These are phyloP conservation scores for Ptyas mucosa DNA, from an alignment of 2,113 vertebrate species.

Conservation along the genomic window DNA sequence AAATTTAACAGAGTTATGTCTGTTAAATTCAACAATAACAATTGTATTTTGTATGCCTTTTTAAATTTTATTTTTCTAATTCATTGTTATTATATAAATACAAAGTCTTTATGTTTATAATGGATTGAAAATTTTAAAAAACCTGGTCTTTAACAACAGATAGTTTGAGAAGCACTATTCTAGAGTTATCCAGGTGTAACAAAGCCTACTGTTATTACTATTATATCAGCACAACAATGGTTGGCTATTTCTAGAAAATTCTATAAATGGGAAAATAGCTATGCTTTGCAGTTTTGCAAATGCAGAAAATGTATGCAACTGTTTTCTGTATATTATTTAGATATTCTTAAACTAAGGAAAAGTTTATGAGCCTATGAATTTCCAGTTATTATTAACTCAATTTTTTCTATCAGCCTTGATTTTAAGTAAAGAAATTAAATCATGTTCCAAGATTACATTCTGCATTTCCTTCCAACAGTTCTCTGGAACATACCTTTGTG, in stretches of 20 bases:
- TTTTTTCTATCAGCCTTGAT: neutral
- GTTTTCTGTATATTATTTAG: neutral
- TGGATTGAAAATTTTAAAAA: neutral
- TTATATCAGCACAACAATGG: neutral
- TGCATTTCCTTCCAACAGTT: neutral
- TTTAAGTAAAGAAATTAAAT: neutral
- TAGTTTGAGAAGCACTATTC: neutral
- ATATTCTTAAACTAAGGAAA: neutral
- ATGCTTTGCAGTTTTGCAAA: neutral
- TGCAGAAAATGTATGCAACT: neutral
- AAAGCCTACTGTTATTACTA: neutral
- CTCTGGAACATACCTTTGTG: neutral
- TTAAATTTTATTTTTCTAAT: neutral
- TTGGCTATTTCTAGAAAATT: neutral
- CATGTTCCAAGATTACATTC: neutral
- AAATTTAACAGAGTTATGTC: neutral
- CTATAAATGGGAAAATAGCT: neutral
- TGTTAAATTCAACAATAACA: neutral
- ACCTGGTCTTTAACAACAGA: neutral
- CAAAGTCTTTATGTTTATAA: neutral
- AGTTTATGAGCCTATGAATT: neutral
- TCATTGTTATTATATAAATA: neutral
- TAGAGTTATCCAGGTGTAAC: neutral
- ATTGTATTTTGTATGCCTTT: neutral
- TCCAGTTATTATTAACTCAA: neutral